phyloP scores from a whole-genome alignment of 2,113 vertebrate genomes.

The Poeciliopsis retropinna region DNA sequence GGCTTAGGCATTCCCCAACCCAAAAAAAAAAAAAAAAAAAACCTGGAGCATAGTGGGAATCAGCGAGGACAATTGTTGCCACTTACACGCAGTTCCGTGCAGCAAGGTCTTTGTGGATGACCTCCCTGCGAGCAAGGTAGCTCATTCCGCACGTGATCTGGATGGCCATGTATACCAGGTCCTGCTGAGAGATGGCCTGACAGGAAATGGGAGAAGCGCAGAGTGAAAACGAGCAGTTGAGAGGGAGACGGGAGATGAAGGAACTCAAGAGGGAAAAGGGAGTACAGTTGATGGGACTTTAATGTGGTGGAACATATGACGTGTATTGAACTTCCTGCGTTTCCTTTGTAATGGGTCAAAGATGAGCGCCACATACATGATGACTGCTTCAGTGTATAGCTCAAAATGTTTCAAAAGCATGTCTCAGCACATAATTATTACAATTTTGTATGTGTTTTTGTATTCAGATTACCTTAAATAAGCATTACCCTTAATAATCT shows the following conservation, averaged over 20 bases:
- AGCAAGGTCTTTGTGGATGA: constrained; percentile 98
- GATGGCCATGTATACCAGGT: constrained; percentile 98
- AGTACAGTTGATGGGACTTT: constrained; percentile 9
- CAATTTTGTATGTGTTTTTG: too few relatives aligned
- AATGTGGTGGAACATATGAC: constrained; percentile 8
- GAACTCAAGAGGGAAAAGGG: background rate
- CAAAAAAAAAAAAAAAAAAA: too few relatives aligned
- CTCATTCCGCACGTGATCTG: constrained; percentile 99
- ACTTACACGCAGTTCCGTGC: constrained; percentile 99
- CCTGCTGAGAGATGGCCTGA: constrained; percentile 97
- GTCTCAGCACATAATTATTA: too few relatives aligned
- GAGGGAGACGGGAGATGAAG: constrained; percentile 16
- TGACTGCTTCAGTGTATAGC: background rate
- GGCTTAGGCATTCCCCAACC: constrained; percentile 1
- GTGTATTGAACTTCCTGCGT: constrained; percentile 15
- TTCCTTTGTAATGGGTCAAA: constrained; percentile 30
- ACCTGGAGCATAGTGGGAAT: background rate
- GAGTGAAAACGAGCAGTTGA: constrained; percentile 12
- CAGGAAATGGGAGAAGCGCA: constrained; percentile 28
- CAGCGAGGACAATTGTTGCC: background rate
- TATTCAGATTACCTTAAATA: too few relatives aligned
- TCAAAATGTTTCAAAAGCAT: background rate
- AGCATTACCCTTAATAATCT: too few relatives aligned
- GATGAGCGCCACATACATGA: background rate
- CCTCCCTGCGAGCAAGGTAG: constrained; percentile 94